Base-by-base conservation (phyloP, 2,113 vertebrate species). In the Indicator maculatus region DNA sequence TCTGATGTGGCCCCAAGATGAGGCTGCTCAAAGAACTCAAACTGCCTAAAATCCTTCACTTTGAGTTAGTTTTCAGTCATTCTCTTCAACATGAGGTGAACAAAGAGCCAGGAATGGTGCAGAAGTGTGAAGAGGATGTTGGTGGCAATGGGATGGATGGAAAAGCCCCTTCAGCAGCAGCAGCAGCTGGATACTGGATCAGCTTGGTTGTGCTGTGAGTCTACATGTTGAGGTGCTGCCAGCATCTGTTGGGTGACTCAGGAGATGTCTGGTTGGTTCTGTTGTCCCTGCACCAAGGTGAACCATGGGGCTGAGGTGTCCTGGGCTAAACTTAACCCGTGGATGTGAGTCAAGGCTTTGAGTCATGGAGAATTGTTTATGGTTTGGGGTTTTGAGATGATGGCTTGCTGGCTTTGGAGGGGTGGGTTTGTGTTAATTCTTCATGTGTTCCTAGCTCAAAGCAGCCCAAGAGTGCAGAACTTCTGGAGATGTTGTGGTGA, bases 21-120 rank as follows among this genome's bases (percentile, higher is more conserved):
- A 44, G 30, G 8, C 45, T 18, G 26, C 36, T 71, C 36, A 45
- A 38, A 15, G 26, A 60, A 31, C n/a, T 47, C 60, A 36, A 36
- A 24, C 17, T 1, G 6, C 53, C 1, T 23, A 3, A 9, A 39
- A n/a, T 33, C 3, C 31, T 70, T 23, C 4, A 0, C 11, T 60
- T 23, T 1, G 2, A 1, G 8, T 2, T 20, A 6, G 16, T 36
- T 64, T 33, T 12, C 33, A 2, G 1, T 1, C 6, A 19, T 28
- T 12, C 15, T 11, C 11, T 24, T 23, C 33, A 0, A 3, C 0
- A 2, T 1, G 13, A 58, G 44, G 3, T 26, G 3, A 2, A 39
- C 55, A 47, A 73, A 0, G 44, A 31, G 76, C 66, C 0, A 5
- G 58, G 26, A 14, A 8, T 0, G 10, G 26, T 2, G 31, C 0